These are phyloP conservation scores for Macropodus opercularis DNA, from an alignment of 2,797 vertebrate species.

Conservation along the genomic window DNA sequence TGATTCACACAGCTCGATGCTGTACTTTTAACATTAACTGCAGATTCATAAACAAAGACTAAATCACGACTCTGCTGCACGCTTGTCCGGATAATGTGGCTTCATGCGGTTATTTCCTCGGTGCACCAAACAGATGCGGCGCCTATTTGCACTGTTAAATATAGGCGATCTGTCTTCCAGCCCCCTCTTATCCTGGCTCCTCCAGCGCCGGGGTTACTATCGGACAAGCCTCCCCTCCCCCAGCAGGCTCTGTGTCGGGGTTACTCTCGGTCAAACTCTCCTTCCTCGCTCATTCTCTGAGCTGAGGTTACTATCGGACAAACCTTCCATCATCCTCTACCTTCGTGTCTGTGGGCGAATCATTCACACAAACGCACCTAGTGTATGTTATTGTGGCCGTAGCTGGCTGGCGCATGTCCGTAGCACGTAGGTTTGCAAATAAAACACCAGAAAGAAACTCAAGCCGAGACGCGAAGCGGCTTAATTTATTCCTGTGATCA, in stretches of 20 bases:
- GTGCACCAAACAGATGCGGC: constrained; percentile 25
- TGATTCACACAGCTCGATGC: background rate
- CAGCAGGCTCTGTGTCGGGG: constrained; percentile 34
- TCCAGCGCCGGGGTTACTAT: constrained; percentile 68
- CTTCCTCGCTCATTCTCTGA: constrained; percentile 24
- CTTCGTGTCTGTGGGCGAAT: constrained; percentile 6
- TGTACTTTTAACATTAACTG: background rate
- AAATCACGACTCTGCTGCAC: background rate
- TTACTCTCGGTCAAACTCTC: constrained; percentile 68
- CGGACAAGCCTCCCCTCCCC: constrained; percentile 67
- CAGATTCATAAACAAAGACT: background rate
- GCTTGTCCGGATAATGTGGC: background rate
- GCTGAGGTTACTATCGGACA: constrained; percentile 70
- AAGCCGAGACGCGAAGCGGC: constrained; percentile 2
- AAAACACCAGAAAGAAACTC: background rate
- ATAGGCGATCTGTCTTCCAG: constrained; percentile 34
- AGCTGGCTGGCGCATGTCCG: background rate
- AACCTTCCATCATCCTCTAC: constrained; percentile 24
- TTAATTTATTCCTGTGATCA: constrained; percentile 10
- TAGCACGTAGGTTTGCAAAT: background rate
- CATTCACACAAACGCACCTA: background rate
- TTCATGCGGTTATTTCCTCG: background rate
- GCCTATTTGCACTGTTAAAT: constrained; percentile 47
- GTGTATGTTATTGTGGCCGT: background rate
- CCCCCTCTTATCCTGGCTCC: constrained; percentile 30